Percentiles rank a stretch among this genome's conserved stretches.
Conservation (phyloP, 1,140 invertebrate species). For the Grapholita molesta region DNA sequence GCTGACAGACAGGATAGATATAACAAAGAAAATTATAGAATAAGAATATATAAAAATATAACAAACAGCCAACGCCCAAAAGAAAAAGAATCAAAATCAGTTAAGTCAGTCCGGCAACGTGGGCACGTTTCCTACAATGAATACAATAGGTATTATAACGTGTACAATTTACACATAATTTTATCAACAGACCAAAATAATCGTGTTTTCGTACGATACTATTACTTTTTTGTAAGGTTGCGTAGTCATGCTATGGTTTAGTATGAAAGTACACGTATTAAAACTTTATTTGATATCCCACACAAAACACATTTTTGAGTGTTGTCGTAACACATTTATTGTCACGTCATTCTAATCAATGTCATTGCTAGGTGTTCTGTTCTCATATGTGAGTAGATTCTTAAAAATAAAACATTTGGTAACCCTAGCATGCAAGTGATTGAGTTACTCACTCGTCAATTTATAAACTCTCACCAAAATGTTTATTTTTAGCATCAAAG, state of each 20-base stretch:
- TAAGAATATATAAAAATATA: no score
- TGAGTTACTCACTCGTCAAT: conserved; percentile 24
- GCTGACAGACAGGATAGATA: no score
- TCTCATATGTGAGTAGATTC: neutral
- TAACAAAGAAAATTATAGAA: no score
- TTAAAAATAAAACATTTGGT: neutral
- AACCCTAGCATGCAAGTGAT: neutral
- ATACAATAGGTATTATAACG: no score
- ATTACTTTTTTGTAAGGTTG: neutral
- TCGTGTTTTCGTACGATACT: neutral
- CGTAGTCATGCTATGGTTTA: neutral
- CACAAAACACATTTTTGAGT: neutral
- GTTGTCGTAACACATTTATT: neutral
- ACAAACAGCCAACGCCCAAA: no score
- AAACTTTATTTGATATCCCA: neutral
- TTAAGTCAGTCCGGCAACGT: no score
- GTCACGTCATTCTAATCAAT: neutral
- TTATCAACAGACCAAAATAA: no score
- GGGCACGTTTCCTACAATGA: no score
- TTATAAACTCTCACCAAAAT: conserved; percentile 33
- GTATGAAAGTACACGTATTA: neutral
- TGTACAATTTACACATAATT: no score
- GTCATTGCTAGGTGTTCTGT: no score
- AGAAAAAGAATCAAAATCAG: no score
- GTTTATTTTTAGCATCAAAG: conserved; percentile 19